Evolutionary conservation across 2,888 invertebrate genomes (phyloP).

Genomic region (Pemphredon lugubris): DNA sequence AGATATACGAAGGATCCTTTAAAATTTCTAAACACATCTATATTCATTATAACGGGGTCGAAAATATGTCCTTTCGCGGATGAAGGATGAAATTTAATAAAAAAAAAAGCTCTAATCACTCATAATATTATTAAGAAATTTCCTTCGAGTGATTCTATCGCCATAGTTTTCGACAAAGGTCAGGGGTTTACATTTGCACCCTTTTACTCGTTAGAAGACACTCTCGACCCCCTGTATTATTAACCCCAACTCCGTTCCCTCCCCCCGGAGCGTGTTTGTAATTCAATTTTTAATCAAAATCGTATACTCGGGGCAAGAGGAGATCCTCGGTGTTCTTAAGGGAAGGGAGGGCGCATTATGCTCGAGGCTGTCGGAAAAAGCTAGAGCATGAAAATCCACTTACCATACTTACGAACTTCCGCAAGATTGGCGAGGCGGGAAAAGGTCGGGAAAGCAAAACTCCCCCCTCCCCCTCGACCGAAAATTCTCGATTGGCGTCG

Average conservation of each 20-base stretch:
- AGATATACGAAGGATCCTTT: too few relatives aligned
- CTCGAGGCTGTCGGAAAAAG: background rate
- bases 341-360: background rate
- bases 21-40: too few relatives aligned
- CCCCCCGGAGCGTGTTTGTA: background rate
- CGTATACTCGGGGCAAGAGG: background rate
- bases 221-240: background rate
- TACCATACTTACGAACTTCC: conserved; percentile 8
- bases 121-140: too few relatives aligned
- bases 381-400: conserved; percentile 6
- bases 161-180: too few relatives aligned
- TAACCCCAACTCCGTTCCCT: background rate
- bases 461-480: too few relatives aligned
- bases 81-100: too few relatives aligned
- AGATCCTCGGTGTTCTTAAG: background rate
- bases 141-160: too few relatives aligned
- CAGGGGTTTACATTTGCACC: too few relatives aligned
- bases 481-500: background rate
- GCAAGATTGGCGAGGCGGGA: conserved; percentile 1
- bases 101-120: too few relatives aligned
- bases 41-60: too few relatives aligned
- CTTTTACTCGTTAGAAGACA: too few relatives aligned
- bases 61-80: too few relatives aligned
- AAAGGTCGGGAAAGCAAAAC: background rate
- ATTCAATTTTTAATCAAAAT: conserved; percentile 6